Evolutionary conservation across 1,140 invertebrate species (phyloP), one percentile per base, ranked within the genome.

Genomic region (Magallana gigas): DNA sequence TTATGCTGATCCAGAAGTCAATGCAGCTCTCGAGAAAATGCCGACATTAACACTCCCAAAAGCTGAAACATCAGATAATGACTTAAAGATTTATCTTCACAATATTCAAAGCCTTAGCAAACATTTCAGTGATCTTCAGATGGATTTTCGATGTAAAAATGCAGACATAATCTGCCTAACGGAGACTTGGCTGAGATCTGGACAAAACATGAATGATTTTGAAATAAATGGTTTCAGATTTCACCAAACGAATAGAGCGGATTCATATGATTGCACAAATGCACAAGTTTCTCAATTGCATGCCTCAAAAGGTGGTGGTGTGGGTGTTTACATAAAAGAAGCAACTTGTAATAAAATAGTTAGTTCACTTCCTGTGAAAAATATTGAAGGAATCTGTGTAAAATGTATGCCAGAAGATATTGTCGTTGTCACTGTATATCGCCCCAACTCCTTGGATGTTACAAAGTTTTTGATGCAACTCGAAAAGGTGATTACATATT

Each of bases 81-180:
- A 3, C 29, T 83, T 12, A 80, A 0, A 56, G 11, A 23, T 23
- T 23, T 23, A 23, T 23, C 23, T 23, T 23, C 23, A 23, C 23
- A 23, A 23, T 23, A 23, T 23, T 23, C 23, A 23, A 23, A 23
- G 23, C 23, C 23, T 23, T 23, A 23, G 23, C 23, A 23, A 23
- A 56, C 76, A 89, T 59, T 16, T 16, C 9, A 36, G 16, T 23
- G 85, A 89, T 23, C 29, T 84, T 56, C 14, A 64, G 56, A 56
- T 60, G 12, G 48, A 14, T 12, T 4, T 16, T 56, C 4, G 29
- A 16, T 80, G 64, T n/a, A 11, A n/a, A 29, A 11, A 62, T 16
- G 29, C 57, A 18, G 64, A 86, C 48, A 16, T 82, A 62, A 16
- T 85, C 57, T 85, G 71, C 18, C 57, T 82, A n/a, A 85, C 84